A percentile compares a stretch with the other conserved stretches of the same genome.
Evolutionary conservation across 2,888 invertebrate species (phyloP).

Genomic region (Molorchus minor): DNA sequence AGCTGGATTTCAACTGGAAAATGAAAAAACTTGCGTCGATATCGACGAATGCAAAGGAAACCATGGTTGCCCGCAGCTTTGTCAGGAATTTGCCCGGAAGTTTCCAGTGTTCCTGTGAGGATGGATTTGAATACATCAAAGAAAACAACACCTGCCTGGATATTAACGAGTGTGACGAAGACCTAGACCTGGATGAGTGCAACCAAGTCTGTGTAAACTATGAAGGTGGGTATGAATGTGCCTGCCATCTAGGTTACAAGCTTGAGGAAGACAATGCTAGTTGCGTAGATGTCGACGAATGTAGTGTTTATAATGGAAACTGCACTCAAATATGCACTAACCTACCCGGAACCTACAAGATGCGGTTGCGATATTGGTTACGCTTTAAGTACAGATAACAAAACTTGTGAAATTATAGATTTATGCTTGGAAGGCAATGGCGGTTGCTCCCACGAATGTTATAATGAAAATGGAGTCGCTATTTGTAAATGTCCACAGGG

Average conservation of each 20-base stretch:
- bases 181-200: conserved; percentile 54
- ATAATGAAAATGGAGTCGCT: conserved; percentile 58
- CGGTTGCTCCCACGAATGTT: conserved; percentile 52
- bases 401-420: conserved; percentile 60
- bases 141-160: conserved; percentile 65
- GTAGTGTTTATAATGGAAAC: conserved; percentile 55
- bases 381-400: conserved; percentile 52
- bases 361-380: conserved; percentile 65
- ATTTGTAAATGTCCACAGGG: conserved; percentile 65
- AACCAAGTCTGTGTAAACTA: conserved; percentile 51
- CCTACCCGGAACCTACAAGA: conserved; percentile 62
- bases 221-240: conserved; percentile 59
- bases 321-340: conserved; percentile 69
- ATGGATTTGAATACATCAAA: conserved; percentile 64
- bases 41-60: conserved; percentile 59
- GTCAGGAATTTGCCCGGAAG: conserved; percentile 60
- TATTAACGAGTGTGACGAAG: conserved; percentile 54
- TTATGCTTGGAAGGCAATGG: conserved; percentile 62
- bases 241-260: conserved; percentile 62
- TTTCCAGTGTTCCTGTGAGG: conserved; percentile 69
- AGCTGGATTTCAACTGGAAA: conserved; percentile 61
- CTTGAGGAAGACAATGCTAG: conserved; percentile 60
- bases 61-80: conserved; percentile 61
- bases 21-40: conserved; percentile 54
- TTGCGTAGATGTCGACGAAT: conserved; percentile 62